phyloP scores from a whole-genome alignment of 2,797 vertebrate species.

The Ateles fusciceps region DNA sequence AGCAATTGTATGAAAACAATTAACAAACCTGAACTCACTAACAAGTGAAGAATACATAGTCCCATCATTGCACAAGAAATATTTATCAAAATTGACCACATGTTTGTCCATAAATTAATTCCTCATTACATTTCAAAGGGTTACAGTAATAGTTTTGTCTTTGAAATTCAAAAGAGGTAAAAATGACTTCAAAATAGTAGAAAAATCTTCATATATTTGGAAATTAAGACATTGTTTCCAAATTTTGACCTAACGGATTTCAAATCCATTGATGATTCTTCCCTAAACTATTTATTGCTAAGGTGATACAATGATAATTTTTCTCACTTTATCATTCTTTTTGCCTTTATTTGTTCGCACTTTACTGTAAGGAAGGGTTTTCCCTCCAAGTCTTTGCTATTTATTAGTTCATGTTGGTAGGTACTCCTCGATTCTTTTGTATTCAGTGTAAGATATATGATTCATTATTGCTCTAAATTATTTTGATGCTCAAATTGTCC shows the following conservation, averaged over 20 bases:
- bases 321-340: background rate
- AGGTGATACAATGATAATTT: background rate
- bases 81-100: background rate
- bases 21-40: background rate
- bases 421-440: background rate
- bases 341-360: background rate
- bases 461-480: background rate
- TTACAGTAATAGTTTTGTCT: background rate
- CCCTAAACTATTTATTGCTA: background rate
- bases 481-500: background rate
- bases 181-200: background rate
- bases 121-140: background rate
- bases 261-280: background rate
- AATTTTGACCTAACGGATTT: background rate
- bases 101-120: background rate
- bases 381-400: background rate
- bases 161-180: background rate
- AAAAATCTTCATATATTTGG: background rate
- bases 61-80: background rate
- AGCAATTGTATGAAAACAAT: background rate
- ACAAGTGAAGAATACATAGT: background rate
- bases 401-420: background rate
- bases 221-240: constrained; percentile 21
- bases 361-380: background rate
- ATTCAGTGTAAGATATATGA: background rate